Conservation (phyloP, 2,113 vertebrate species). For the Grammomys surdaster region DNA sequence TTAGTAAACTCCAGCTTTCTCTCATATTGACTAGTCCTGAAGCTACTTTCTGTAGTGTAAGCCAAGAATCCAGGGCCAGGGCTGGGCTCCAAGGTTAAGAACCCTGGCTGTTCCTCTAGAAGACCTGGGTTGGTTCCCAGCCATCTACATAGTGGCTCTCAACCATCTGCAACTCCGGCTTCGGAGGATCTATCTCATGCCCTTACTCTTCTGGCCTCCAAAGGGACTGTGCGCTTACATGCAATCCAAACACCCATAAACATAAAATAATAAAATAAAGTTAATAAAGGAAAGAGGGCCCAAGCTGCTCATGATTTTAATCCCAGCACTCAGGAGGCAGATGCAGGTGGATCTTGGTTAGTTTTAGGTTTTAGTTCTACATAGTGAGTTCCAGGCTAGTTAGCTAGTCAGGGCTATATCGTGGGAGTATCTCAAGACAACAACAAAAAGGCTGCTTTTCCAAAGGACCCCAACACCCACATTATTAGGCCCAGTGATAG, state of each 20-base stretch:
- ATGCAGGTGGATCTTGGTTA: not conserved
- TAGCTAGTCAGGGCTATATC: not conserved
- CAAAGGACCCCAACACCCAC: not conserved
- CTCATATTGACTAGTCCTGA: not conserved
- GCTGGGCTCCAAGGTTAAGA: not conserved
- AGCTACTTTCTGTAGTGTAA: not conserved
- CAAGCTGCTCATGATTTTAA: not conserved
- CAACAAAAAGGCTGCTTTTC: not conserved
- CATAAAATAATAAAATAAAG: not conserved
- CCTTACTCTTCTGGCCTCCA: not conserved
- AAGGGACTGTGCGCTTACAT: not conserved
- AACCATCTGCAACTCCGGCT: not conserved
- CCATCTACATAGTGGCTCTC: not conserved
- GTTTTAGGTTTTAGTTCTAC: not conserved
- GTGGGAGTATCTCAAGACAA: too few species aligned
- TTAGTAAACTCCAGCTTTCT: not conserved
- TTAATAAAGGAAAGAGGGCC: not conserved
- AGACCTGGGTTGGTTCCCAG: not conserved
- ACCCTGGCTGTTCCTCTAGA: not conserved
- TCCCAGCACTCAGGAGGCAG: not conserved
- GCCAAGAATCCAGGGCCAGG: not conserved
- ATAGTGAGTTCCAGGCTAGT: not conserved
- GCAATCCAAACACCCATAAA: not conserved
- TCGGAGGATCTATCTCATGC: not conserved
- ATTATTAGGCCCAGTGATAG: not conserved